These are phyloP conservation scores for Notamacropus eugenii DNA, from an alignment of 2,797 vertebrate genomes.

Conservation along the genomic window DNA sequence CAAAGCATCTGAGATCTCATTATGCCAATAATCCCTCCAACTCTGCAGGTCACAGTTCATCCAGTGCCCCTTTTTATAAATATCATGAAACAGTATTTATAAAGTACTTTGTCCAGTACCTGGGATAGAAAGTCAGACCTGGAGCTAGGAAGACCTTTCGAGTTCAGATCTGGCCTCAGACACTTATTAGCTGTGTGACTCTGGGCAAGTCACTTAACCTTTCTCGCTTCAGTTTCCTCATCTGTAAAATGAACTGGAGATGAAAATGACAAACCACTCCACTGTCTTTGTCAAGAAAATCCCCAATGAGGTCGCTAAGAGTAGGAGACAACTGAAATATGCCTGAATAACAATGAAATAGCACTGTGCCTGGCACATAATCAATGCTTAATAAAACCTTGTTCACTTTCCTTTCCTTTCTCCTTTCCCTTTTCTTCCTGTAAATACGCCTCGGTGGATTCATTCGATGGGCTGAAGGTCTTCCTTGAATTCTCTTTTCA, in stretches of 20 bases:
- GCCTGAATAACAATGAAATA: not conserved
- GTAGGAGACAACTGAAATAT: not conserved
- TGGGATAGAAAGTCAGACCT: not conserved
- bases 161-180: not conserved
- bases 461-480: not conserved
- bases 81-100: not conserved
- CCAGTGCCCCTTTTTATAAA: not conserved
- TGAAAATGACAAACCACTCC: not conserved
- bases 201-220: not conserved
- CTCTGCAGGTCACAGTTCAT: not conserved
- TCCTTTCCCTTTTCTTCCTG: not conserved
- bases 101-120: not conserved
- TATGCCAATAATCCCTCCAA: not conserved
- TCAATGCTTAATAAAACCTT: not conserved
- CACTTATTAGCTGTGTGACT: not conserved
- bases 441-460: not conserved
- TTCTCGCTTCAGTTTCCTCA: not conserved
- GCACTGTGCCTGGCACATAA: not conserved
- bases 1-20: not conserved
- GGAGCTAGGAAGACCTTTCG: not conserved
- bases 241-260: not conserved
- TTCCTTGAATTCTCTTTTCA: not conserved
- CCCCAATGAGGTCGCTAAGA: not conserved
- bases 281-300: not conserved
- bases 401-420: not conserved